These are phyloP conservation scores for Coccyzus lansbergi DNA, from an alignment of 2,797 vertebrate genomes.

Conservation along the genomic window DNA sequence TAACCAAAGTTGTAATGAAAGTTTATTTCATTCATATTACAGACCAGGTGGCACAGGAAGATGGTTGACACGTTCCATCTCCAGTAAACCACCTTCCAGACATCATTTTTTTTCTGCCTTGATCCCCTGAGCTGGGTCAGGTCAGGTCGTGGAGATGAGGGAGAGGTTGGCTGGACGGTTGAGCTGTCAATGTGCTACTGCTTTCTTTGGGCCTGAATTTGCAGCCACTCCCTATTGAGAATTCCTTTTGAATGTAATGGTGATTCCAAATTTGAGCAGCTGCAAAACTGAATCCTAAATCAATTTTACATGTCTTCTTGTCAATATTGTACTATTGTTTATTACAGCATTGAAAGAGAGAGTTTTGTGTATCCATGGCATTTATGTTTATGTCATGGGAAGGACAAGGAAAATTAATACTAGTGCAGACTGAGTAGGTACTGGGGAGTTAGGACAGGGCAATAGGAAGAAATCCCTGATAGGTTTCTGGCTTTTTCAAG, in stretches of 20 bases:
- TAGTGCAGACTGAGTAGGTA: background rate
- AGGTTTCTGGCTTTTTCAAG: background rate
- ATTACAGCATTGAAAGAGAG: background rate
- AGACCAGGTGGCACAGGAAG: background rate
- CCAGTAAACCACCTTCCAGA: background rate
- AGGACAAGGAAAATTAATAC: background rate
- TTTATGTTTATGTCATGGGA: background rate
- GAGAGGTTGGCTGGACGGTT: background rate
- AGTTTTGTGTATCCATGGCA: background rate
- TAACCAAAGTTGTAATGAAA: background rate
- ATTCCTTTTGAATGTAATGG: background rate
- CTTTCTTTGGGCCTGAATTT: constrained; percentile 53
- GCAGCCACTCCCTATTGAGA: constrained; percentile 37
- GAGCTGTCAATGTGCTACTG: background rate
- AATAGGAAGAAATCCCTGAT: background rate
- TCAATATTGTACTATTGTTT: constrained; percentile 22
- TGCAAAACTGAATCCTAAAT: constrained; percentile 8
- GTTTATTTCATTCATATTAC: background rate
- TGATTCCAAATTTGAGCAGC: constrained; percentile 20
- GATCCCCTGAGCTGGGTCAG: background rate
- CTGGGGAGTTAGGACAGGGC: background rate
- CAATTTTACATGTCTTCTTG: background rate
- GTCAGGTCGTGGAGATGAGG: background rate
- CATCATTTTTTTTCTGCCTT: background rate
- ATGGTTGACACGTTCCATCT: background rate